These are phyloP conservation scores for Manduca sexta DNA, from an alignment of 1,140 invertebrate species.

Conservation along the genomic window DNA sequence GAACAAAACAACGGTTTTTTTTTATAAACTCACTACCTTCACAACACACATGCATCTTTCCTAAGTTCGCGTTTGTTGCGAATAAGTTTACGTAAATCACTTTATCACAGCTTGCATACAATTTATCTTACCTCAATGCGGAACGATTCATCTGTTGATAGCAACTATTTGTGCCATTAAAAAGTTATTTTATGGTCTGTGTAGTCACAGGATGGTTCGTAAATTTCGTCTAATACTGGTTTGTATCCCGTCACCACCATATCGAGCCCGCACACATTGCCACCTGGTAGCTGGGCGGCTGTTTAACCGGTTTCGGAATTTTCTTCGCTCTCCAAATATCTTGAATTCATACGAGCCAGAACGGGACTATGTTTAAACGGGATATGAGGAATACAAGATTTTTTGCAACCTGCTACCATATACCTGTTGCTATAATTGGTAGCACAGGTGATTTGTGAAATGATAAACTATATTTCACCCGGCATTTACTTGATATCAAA, in stretches of 20 bases:
- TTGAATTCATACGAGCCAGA: no score
- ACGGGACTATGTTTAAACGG: no score
- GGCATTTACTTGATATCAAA: no score
- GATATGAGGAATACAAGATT: no score
- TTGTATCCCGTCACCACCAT: conserved; percentile 37
- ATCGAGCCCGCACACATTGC: conserved; percentile 24
- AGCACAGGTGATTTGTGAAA: no score
- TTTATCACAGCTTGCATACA: conserved; percentile 19
- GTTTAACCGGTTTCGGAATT: conserved; percentile 20
- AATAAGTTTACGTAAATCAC: conserved; percentile 26
- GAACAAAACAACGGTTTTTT: no score
- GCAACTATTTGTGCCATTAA: conserved; percentile 42
- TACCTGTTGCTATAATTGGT: no score
- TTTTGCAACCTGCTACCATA: no score
- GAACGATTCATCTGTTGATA: conserved; percentile 42
- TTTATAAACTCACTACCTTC: neutral
- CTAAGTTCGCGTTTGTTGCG: conserved; percentile 16
- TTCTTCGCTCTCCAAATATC: no score
- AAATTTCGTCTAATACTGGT: conserved; percentile 50
- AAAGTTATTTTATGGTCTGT: conserved; percentile 34
- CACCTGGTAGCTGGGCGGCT: conserved; percentile 26
- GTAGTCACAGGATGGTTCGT: conserved; percentile 25
- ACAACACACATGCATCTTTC: conserved; percentile 3
- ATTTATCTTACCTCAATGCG: conserved; percentile 27
- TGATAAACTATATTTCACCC: no score